phyloP scores from a whole-genome alignment of 2,888 invertebrate species.

The Trissolcus brochymenae region DNA sequence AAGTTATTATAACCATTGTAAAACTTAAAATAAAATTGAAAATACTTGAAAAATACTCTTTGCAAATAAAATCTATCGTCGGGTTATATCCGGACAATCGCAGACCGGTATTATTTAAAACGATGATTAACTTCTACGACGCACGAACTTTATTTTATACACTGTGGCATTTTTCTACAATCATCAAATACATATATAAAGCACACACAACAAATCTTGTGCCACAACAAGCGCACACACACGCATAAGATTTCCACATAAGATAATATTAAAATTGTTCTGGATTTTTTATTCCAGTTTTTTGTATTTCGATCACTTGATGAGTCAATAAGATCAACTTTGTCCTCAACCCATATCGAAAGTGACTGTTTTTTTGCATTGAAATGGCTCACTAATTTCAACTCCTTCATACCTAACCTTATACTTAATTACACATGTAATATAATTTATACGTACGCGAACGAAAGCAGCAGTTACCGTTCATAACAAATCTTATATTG shows the following conservation, averaged over 20 bases:
- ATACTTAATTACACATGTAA: slow-evolving; percentile 36
- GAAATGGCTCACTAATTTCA: slow-evolving; percentile 56
- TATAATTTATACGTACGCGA: slow-evolving; percentile 36
- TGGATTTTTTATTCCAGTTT: slow-evolving; percentile 43
- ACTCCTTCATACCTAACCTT: slow-evolving; percentile 53
- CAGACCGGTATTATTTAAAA: slow-evolving; percentile 58
- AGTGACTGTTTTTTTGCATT: slow-evolving; percentile 42
- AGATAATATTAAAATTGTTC: slow-evolving; percentile 68
- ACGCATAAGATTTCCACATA: slow-evolving; percentile 12
- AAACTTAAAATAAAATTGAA: slow-evolving; percentile 76
- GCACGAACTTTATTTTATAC: slow-evolving; percentile 61
- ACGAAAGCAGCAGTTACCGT: slow-evolving; percentile 28
- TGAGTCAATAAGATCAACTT: slow-evolving; percentile 33
- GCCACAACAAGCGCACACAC: not conserved
- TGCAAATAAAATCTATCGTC: slow-evolving; percentile 68
- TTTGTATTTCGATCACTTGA: slow-evolving; percentile 24
- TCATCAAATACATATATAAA: slow-evolving; percentile 65
- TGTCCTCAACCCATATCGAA: slow-evolving; percentile 1
- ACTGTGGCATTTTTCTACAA: slow-evolving; percentile 62
- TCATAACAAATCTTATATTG: slow-evolving; percentile 13
- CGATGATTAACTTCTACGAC: slow-evolving; percentile 47
- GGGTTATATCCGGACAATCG: slow-evolving; percentile 9
- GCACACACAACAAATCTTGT: slow-evolving; percentile 14
- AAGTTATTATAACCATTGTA: slow-evolving; percentile 67
- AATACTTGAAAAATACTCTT: slow-evolving; percentile 76